Conservation (phyloP, 1,140 invertebrate genomes). For the Ptiloglossa arizonensis region DNA sequence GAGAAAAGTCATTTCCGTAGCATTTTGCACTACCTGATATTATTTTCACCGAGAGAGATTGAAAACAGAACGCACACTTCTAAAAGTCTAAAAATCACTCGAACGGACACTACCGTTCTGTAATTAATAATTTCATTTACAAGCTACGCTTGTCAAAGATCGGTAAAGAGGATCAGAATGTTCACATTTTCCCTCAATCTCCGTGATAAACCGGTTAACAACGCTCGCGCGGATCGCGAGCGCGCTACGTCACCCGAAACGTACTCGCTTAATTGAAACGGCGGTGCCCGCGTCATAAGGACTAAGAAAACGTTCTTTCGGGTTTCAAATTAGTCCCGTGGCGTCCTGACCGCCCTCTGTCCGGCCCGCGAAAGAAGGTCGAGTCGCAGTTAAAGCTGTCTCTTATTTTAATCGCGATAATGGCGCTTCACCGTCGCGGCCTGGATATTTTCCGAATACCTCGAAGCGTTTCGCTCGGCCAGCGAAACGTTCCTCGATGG, state of each 20-base stretch:
- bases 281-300: not conserved
- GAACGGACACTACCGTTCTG: too few species aligned
- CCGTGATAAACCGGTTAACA: too few species aligned
- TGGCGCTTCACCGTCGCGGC: constrained; percentile 3
- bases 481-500: constrained; percentile 29
- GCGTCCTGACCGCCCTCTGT: not conserved
- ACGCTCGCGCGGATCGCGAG: not conserved
- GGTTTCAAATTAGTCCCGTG: constrained; percentile 56
- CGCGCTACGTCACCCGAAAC: not conserved
- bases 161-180: too few species aligned
- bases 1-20: too few species aligned
- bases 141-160: too few species aligned
- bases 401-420: constrained; percentile 64
- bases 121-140: too few species aligned
- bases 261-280: constrained; percentile 29
- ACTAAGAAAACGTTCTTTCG: not conserved
- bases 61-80: too few species aligned
- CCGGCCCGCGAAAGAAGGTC: constrained; percentile 1
- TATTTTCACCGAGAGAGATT: too few species aligned
- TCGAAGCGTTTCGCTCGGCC: not conserved
- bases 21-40: too few species aligned
- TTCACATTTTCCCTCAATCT: too few species aligned
- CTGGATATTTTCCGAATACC: constrained; percentile 26
- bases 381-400: constrained; percentile 13
- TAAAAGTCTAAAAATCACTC: too few species aligned